Evolutionary conservation across 2,888 invertebrate species (phyloP), one percentile per base, ranked within the genome.

Genomic region (Brachyptera risi): DNA sequence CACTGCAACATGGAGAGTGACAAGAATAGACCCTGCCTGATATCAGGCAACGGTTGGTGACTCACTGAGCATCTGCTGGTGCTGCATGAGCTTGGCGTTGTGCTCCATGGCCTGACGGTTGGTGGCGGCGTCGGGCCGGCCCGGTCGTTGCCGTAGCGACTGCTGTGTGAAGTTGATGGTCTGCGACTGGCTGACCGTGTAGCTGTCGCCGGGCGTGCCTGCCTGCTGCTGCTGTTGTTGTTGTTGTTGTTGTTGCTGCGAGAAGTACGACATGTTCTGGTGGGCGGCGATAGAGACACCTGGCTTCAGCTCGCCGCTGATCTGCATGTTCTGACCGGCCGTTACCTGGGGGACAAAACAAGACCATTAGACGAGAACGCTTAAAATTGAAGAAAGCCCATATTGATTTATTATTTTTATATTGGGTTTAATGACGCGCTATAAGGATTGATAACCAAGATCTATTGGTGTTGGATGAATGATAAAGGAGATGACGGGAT

Each of bases 121-220:
- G 54, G 54, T 35, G 47, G n/a, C 24, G 9, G 54, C 54, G 54
- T 54, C 54, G 3, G 54, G 73, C 74, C 31, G 73, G 72, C 19
- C 75, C 76, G 57, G 75, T 74, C 17, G 74, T 71, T 9, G 71
- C 73, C n/a, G 75, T 74, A 17, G 76, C 75, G 9, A 77, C 76
- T 87, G 88, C 72, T 90, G 90, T 24, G 87, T 86, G 75, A 91
- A 91, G 78, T 89, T 92, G 73, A 92, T 90, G 66, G 90, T 90
- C 76, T 92, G 92, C 68, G 88, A 85, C 78, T 91, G 92, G 38
- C 90, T 87, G 73, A 90, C 84, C 42, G 87, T 86, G 73, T 90
- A 90, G 40, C 56, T 31, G n/a, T 56, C 54, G 5, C 50, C 64
- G 9, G 58, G 37, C 68, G 65, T 4, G 17, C 70, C 69, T 51